Evolutionary conservation across 2,888 invertebrate species (phyloP).

Genomic region (Amphiduros pacificus): DNA sequence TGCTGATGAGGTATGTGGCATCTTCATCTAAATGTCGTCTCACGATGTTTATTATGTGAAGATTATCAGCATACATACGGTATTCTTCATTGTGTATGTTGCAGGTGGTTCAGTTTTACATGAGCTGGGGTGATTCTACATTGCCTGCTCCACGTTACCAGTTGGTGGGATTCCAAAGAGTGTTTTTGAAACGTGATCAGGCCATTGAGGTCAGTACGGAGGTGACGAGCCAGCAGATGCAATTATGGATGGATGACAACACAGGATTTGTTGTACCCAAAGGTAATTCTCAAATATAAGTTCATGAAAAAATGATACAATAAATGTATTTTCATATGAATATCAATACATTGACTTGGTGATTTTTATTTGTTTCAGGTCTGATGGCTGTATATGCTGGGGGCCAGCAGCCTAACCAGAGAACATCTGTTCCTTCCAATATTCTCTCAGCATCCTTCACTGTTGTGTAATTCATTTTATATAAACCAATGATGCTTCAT

Average conservation of each 20-base stretch:
- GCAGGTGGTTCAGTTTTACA: constrained; percentile 44
- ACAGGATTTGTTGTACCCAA: constrained; percentile 34
- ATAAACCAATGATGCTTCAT: too few species aligned
- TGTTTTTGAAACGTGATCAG: not conserved
- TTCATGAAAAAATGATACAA: not conserved
- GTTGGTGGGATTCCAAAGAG: constrained; percentile 37
- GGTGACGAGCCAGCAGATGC: constrained; percentile 33
- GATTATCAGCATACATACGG: not conserved
- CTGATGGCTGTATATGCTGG: constrained; percentile 38
- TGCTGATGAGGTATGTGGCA: constrained; percentile 50
- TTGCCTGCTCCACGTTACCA: constrained; percentile 39
- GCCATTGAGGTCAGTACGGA: not conserved
- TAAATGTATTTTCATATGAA: not conserved
- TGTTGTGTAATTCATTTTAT: too few species aligned
- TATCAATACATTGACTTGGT: not conserved
- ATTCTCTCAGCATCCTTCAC: constrained; percentile 22
- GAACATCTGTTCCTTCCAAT: constrained; percentile 37
- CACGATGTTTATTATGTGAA: too few species aligned
- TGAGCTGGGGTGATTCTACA: constrained; percentile 33
- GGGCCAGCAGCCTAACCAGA: constrained; percentile 41
- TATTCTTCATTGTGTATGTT: not conserved
- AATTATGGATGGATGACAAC: constrained; percentile 33
- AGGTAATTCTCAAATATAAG: constrained; percentile 27
- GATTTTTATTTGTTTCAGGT: constrained; percentile 31
- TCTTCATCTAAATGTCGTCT: too few species aligned